Conservation (phyloP, 2,797 vertebrate genomes). For the Synaphobranchus kaupii region DNA sequence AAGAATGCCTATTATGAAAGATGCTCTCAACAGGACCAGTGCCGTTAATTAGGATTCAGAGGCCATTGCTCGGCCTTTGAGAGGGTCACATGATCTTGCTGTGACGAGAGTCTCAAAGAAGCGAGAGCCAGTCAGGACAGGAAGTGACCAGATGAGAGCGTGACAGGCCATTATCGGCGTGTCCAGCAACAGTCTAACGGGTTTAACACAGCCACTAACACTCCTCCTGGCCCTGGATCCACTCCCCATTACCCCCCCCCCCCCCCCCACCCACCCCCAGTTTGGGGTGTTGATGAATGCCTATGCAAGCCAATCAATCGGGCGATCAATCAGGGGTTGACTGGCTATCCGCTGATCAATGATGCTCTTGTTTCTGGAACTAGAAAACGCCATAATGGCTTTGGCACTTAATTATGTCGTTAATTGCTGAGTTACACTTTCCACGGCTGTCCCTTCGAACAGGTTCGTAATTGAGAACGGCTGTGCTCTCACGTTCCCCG, state of each 20-base stretch:
- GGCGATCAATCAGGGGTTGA: slow-evolving; percentile 74
- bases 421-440: slow-evolving; percentile 75
- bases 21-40: not conserved
- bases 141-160: slow-evolving; percentile 47
- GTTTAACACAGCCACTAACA: slow-evolving; percentile 71
- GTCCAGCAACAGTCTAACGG: slow-evolving; percentile 74
- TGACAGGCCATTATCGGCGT: slow-evolving; percentile 77
- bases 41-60: slow-evolving; percentile 8
- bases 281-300: slow-evolving; percentile 70
- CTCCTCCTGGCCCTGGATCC: slow-evolving; percentile 71
- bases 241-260: slow-evolving; percentile 59
- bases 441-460: slow-evolving; percentile 53
- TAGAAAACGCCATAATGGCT: slow-evolving; percentile 75
- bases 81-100: not conserved
- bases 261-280: slow-evolving; percentile 58
- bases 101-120: not conserved
- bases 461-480: slow-evolving; percentile 53
- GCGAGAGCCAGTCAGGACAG: slow-evolving; percentile 30
- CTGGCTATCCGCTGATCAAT: slow-evolving; percentile 66
- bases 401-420: slow-evolving; percentile 77
- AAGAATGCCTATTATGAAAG: not conserved
- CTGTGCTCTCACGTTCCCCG: slow-evolving; percentile 18
- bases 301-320: slow-evolving; percentile 74
- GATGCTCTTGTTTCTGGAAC: slow-evolving; percentile 77
- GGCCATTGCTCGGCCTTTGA: slow-evolving; percentile 12